phyloP scores from a whole-genome alignment of 2,113 vertebrate genomes.

The Chaetodon trifascialis region DNA sequence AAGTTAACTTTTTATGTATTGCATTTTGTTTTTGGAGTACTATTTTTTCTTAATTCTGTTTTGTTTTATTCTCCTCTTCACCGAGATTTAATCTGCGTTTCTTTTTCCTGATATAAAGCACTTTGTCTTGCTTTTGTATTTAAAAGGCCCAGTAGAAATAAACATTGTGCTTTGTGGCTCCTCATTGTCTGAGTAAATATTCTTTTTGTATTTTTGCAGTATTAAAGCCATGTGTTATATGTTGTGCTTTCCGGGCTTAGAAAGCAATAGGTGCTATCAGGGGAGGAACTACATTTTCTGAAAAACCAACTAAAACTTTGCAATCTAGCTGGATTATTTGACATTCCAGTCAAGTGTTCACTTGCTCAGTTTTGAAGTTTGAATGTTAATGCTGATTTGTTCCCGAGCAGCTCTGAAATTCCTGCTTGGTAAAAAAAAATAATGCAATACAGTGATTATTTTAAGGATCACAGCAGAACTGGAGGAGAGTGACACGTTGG shows the following conservation, averaged over 20 bases:
- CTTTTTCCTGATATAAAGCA: neutral
- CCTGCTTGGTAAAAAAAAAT: neutral
- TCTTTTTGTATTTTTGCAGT: neutral
- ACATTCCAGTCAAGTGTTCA: neutral
- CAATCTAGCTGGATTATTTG: neutral
- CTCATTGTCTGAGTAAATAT: neutral
- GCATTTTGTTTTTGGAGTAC: neutral
- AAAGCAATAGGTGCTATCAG: neutral
- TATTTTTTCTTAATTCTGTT: neutral
- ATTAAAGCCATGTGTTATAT: neutral
- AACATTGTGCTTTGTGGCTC: neutral
- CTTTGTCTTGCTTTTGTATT: neutral
- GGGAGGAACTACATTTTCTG: neutral
- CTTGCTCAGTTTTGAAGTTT: neutral
- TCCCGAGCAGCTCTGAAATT: neutral
- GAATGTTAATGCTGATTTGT: neutral
- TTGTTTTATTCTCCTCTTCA: neutral
- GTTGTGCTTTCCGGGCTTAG: neutral
- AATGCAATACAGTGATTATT: neutral
- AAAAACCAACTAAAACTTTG: neutral
- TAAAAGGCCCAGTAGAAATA: neutral
- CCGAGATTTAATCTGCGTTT: neutral
- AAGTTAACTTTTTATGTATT: neutral
- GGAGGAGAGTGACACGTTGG: conserved; percentile 1
- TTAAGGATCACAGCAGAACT: neutral